phyloP scores from a whole-genome alignment of 2,888 invertebrate species.

The Leptura quadrifasciata region DNA sequence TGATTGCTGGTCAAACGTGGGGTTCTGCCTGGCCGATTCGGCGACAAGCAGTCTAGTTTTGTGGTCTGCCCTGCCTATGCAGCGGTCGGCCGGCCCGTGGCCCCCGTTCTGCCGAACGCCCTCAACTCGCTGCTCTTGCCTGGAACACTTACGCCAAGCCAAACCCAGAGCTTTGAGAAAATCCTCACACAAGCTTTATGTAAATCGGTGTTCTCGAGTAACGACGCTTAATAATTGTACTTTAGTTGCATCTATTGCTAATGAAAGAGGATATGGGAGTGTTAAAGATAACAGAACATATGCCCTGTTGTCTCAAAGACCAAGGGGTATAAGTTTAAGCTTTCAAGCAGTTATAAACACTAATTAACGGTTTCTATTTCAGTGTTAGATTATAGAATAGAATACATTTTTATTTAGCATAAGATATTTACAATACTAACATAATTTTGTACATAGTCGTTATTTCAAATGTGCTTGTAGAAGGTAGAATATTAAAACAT shows the following conservation, averaged over 20 bases:
- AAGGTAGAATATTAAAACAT: too few relatives aligned
- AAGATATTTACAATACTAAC: too few relatives aligned
- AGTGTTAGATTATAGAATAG: too few relatives aligned
- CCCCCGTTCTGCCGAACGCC: background rate
- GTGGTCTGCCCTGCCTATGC: background rate
- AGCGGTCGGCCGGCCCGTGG: background rate
- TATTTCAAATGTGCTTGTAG: too few relatives aligned
- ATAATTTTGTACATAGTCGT: too few relatives aligned
- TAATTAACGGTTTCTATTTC: too few relatives aligned
- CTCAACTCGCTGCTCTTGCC: slow-evolving; percentile 9
- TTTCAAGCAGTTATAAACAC: too few relatives aligned
- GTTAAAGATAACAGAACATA: background rate
- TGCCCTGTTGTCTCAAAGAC: too few relatives aligned
- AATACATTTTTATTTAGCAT: too few relatives aligned
- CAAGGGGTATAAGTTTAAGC: too few relatives aligned
- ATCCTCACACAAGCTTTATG: slow-evolving; percentile 10
- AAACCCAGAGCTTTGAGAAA: slow-evolving; percentile 5
- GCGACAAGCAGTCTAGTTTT: slow-evolving; percentile 35
- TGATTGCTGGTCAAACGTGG: slow-evolving; percentile 24
- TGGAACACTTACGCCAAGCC: background rate
- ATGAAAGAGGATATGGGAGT: background rate
- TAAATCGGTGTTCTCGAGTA: background rate
- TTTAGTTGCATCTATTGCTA: background rate
- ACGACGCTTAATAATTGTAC: slow-evolving; percentile 6
- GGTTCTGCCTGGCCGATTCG: slow-evolving; percentile 10